Conservation (phyloP, 2,888 invertebrate genomes). For the Xanthorhoe designata region DNA sequence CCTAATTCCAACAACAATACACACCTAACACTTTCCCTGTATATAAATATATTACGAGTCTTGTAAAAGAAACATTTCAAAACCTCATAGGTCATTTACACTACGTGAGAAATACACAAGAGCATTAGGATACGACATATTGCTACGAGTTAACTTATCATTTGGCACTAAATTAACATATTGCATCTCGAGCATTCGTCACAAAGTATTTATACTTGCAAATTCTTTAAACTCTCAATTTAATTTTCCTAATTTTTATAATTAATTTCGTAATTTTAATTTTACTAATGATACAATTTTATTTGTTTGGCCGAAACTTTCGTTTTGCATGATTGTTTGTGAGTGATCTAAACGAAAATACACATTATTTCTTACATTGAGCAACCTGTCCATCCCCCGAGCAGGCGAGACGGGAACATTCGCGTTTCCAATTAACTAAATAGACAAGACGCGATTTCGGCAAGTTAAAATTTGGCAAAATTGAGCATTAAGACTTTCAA, state of each 20-base stretch:
- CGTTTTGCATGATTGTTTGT: conserved; percentile 57
- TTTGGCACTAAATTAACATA: conserved; percentile 86
- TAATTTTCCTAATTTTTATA: conserved; percentile 68
- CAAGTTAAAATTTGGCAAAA: conserved; percentile 85
- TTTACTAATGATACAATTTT: conserved; percentile 70
- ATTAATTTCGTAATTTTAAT: conserved; percentile 61
- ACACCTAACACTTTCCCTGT: conserved; percentile 85
- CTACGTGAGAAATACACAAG: conserved; percentile 83
- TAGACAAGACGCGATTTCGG: conserved; percentile 78
- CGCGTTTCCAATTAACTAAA: conserved; percentile 65
- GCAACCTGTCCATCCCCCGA: conserved; percentile 68
- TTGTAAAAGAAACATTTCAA: conserved; percentile 83
- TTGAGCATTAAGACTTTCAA: conserved; percentile 82
- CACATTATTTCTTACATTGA: conserved; percentile 72
- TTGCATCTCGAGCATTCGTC: conserved; percentile 83
- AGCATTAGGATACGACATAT: conserved; percentile 83
- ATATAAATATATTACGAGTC: conserved; percentile 83
- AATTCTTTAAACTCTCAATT: conserved; percentile 71
- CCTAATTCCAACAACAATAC: conserved; percentile 81
- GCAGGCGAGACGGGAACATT: conserved; percentile 59
- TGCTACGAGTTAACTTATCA: conserved; percentile 85
- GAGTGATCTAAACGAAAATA: conserved; percentile 64
- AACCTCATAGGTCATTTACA: conserved; percentile 84
- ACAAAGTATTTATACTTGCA: conserved; percentile 75
- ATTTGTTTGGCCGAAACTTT: conserved; percentile 70